These are phyloP conservation scores for Dendrolimus pini DNA, from an alignment of 2,888 invertebrate species.

Conservation along the genomic window DNA sequence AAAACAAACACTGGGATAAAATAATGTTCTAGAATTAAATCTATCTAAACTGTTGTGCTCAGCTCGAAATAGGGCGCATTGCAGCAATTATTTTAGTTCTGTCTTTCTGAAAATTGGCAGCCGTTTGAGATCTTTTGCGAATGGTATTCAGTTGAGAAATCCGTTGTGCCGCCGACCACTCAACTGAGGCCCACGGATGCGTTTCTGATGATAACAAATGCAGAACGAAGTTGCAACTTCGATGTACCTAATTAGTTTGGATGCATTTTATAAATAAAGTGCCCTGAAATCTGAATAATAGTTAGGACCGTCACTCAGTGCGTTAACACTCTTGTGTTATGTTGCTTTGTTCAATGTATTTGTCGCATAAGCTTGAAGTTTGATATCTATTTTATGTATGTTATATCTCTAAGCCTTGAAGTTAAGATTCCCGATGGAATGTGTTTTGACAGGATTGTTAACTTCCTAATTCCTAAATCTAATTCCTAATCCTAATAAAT, in stretches of 20 bases:
- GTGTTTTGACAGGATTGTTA: too few species aligned
- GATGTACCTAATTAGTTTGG: slow-evolving; percentile 52
- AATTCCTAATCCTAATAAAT: too few species aligned
- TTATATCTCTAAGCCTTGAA: too few species aligned
- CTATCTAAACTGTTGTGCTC: slow-evolving; percentile 60
- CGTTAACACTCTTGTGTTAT: slow-evolving; percentile 5
- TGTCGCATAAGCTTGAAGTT: too few species aligned
- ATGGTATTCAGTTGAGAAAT: slow-evolving; percentile 74
- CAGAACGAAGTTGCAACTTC: slow-evolving; percentile 7
- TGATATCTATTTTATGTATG: too few species aligned
- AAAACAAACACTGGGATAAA: slow-evolving; percentile 41
- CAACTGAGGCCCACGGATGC: neutral
- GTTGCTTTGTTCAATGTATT: slow-evolving; percentile 9
- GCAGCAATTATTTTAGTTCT: slow-evolving; percentile 74
- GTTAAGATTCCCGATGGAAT: too few species aligned
- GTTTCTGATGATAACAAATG: neutral
- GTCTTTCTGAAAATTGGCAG: slow-evolving; percentile 77
- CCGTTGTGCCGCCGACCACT: slow-evolving; percentile 32
- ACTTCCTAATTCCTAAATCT: too few species aligned
- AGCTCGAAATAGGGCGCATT: slow-evolving; percentile 72
- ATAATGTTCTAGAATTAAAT: slow-evolving; percentile 66
- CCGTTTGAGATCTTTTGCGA: slow-evolving; percentile 68
- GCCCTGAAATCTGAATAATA: slow-evolving; percentile 70
- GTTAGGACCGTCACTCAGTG: slow-evolving; percentile 51
- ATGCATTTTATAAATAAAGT: slow-evolving; percentile 65